A percentile compares a stretch with the other conserved stretches of the same genome.
These are phyloP conservation scores for Neolamprologus falcicula DNA, from an alignment of 2,113 vertebrate genomes.

Conservation along the genomic window DNA sequence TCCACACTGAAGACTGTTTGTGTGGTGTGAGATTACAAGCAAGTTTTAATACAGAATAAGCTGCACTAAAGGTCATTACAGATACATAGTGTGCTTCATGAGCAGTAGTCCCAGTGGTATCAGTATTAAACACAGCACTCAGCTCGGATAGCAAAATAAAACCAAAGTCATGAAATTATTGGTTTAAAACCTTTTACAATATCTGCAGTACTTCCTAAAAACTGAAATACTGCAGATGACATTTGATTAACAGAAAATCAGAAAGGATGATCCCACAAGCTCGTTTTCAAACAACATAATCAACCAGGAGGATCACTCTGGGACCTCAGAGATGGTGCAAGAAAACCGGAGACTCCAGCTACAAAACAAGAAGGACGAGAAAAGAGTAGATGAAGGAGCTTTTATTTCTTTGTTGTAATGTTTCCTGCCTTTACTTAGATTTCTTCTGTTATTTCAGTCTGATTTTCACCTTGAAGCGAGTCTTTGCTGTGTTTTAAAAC, in stretches of 20 bases:
- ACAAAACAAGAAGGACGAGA: background rate
- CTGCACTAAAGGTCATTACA: background rate
- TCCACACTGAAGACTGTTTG: background rate
- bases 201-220: background rate
- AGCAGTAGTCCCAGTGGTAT: accelerated
- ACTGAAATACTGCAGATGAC: background rate
- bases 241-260: background rate
- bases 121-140: background rate
- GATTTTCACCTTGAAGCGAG: background rate
- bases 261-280: background rate
- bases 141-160: background rate
- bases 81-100: background rate
- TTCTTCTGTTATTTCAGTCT: background rate
- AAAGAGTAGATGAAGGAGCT: background rate
- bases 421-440: background rate
- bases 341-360: background rate
- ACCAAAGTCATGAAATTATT: background rate
- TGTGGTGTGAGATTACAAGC: background rate
- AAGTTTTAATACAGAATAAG: background rate
- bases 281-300: background rate
- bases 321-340: accelerated
- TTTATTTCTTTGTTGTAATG: background rate
- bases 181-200: background rate
- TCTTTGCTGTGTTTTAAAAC: background rate
- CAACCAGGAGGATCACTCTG: background rate